These are phyloP conservation scores for Phyllostomus discolor DNA, from an alignment of 2,113 vertebrate species.

Conservation along the genomic window DNA sequence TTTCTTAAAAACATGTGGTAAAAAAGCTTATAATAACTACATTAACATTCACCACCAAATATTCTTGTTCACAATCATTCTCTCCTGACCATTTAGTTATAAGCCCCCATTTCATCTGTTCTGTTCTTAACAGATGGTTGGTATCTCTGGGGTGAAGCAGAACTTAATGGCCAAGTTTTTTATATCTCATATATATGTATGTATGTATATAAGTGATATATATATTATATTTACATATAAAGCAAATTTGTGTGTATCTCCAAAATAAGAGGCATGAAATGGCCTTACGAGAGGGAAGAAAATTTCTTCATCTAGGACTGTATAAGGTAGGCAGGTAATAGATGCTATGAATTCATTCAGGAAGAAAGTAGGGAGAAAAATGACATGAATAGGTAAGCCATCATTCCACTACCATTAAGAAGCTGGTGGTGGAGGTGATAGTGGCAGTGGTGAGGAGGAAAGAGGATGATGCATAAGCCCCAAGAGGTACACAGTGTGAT, in stretches of 20 bases:
- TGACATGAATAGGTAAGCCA: not conserved
- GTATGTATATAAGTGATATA: too few relatives aligned
- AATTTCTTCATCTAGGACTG: not conserved
- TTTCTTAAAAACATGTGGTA: not conserved
- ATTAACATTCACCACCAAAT: not conserved
- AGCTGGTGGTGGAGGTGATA: not conserved
- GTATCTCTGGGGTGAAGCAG: not conserved
- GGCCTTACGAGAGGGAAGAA: not conserved
- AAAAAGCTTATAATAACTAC: conserved; percentile 13
- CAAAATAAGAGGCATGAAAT: not conserved
- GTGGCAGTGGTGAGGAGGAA: not conserved
- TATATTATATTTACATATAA: too few relatives aligned
- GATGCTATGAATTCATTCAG: not conserved
- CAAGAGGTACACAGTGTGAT: not conserved
- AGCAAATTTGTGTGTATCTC: too few relatives aligned
- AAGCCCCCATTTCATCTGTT: not conserved
- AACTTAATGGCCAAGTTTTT: not conserved
- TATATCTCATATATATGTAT: too few relatives aligned
- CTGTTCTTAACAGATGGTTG: not conserved
- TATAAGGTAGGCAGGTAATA: not conserved
- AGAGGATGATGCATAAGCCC: not conserved
- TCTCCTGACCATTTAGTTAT: not conserved
- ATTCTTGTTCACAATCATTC: not conserved
- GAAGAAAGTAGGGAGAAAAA: not conserved
- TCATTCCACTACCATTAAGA: not conserved